These are phyloP conservation scores for Aplysia californica DNA, from an alignment of 1,140 invertebrate genomes.

Conservation along the genomic window DNA sequence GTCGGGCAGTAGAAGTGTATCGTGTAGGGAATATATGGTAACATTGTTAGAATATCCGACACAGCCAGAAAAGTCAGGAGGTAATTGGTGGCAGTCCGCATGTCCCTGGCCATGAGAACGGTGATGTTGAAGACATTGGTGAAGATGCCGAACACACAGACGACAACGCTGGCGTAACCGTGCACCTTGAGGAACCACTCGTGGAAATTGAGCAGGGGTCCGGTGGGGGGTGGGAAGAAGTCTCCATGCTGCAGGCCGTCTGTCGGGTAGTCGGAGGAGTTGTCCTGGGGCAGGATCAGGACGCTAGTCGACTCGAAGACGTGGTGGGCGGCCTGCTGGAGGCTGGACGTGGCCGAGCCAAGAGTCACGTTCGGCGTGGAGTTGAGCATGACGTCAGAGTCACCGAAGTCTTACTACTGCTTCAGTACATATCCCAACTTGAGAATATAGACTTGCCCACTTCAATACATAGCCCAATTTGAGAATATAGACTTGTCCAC, in stretches of 20 bases:
- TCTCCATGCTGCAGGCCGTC: not conserved
- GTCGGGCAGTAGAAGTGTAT: constrained; percentile 72
- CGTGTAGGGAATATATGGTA: constrained; percentile 87
- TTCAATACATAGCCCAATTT: too few relatives aligned
- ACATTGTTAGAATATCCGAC: constrained; percentile 87
- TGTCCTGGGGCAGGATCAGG: not conserved
- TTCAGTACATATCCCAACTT: too few relatives aligned
- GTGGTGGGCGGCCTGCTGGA: not conserved
- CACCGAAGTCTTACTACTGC: too few relatives aligned
- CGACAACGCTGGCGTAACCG: constrained; percentile 77
- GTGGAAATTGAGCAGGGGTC: constrained; percentile 48
- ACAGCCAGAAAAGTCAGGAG: constrained; percentile 86
- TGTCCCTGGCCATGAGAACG: constrained; percentile 86
- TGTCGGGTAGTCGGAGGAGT: not conserved
- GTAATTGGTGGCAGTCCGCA: constrained; percentile 83
- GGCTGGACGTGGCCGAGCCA: not conserved
- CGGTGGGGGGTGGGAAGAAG: too few relatives aligned
- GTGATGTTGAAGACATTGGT: constrained; percentile 91
- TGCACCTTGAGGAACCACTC: constrained; percentile 71
- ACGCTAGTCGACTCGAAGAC: not conserved
- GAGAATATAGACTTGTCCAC: too few relatives aligned
- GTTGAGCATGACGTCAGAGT: not conserved
- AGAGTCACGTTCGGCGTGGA: not conserved
- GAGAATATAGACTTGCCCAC: too few relatives aligned
- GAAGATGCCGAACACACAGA: constrained; percentile 88